Conservation (phyloP, 2,113 vertebrate genomes). For the Diglossa brunneiventris region DNA sequence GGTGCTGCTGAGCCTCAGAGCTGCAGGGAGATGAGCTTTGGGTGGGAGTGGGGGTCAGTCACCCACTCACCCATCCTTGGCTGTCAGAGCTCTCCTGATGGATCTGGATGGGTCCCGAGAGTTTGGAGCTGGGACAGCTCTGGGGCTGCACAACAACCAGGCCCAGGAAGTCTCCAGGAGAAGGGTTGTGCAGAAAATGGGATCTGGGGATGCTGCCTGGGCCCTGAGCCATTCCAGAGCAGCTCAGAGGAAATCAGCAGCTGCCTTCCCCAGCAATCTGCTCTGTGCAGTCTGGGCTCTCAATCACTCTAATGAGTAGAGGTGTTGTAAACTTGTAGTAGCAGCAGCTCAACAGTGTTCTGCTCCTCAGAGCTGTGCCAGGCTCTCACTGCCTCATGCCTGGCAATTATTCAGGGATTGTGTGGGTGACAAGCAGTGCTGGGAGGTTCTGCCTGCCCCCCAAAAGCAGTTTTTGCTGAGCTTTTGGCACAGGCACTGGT, state of each 20-base stretch:
- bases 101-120: not conserved
- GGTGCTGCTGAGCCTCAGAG: not conserved
- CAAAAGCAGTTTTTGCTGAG: not conserved
- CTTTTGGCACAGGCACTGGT: not conserved
- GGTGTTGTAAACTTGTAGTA: not conserved
- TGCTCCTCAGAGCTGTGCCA: not conserved
- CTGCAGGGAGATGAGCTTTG: not conserved
- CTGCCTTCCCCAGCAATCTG: not conserved
- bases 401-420: not conserved
- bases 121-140: not conserved
- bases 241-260: accelerated
- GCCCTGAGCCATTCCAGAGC: not conserved
- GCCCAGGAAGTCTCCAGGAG: not conserved
- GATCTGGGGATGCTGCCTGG: not conserved
- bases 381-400: not conserved
- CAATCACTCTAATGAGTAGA: accelerated
- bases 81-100: not conserved
- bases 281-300: not conserved
- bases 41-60: not conserved
- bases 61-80: not conserved
- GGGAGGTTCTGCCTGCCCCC: not conserved
- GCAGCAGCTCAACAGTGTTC: not conserved
- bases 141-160: not conserved
- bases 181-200: not conserved
- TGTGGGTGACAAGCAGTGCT: not conserved